Conservation (phyloP, 2,113 vertebrate species). For the Neomonachus schauinslandi region DNA sequence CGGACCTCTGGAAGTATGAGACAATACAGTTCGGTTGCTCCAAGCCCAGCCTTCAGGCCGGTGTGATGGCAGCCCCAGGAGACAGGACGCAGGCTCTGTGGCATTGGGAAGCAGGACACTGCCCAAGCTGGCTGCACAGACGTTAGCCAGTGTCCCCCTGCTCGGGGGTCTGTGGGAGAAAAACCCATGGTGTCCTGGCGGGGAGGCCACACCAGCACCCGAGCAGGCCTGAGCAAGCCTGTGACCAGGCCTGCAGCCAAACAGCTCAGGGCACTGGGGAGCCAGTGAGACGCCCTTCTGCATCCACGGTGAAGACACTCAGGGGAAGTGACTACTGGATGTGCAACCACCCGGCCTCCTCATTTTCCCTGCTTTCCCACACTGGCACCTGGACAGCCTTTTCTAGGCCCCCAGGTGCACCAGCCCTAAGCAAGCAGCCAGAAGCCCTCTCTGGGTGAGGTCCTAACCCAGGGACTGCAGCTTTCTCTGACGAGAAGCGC, state of each 20-base stretch:
- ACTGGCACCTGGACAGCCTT: neutral
- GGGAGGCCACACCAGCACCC: neutral
- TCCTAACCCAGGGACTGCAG: neutral
- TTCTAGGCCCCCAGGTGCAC: rapidly evolving
- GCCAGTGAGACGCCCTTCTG: neutral
- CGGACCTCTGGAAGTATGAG: neutral
- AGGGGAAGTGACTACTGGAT: neutral
- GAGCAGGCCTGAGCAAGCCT: neutral
- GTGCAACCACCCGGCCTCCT: neutral
- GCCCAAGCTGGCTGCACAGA: neutral
- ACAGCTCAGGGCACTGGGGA: neutral
- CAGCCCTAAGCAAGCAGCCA: neutral
- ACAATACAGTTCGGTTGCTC: neutral
- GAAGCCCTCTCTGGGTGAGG: too few species aligned
- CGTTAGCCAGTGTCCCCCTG: neutral
- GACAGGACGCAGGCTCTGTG: neutral
- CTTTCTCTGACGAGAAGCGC: neutral
- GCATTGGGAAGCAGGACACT: neutral
- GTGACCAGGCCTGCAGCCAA: neutral
- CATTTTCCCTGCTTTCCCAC: neutral
- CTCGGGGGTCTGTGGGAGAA: neutral
- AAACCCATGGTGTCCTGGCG: neutral
- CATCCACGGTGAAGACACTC: neutral
- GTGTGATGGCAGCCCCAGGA: neutral
- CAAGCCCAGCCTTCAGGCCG: neutral